Evolutionary conservation across 2,113 vertebrate species (phyloP).

Genomic region (Brachirus orientalis): DNA sequence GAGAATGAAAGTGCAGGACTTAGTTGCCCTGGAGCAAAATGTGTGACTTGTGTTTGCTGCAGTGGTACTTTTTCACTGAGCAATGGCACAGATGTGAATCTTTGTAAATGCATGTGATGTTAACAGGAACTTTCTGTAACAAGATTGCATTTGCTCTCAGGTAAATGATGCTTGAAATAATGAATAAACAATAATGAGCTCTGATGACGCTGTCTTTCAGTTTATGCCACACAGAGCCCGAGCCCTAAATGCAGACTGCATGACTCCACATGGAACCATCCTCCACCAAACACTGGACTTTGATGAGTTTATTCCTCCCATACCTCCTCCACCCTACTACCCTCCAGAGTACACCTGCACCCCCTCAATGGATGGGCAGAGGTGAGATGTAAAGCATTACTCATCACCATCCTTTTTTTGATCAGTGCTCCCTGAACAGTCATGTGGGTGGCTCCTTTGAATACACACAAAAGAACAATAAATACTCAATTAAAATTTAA

Average conservation of each 20-base stretch:
- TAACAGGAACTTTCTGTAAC: background rate
- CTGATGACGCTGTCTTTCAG: conserved; percentile 77
- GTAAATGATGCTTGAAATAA: conserved; percentile 11
- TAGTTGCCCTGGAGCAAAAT: conserved; percentile 1
- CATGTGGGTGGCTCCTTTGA: background rate
- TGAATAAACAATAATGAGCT: too few species aligned
- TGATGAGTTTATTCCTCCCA: conserved; percentile 96
- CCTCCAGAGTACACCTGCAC: conserved; percentile 96
- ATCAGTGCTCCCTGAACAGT: background rate
- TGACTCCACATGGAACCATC: conserved; percentile 91
- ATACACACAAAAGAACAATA: background rate
- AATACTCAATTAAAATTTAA: background rate
- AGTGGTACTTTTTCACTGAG: background rate
- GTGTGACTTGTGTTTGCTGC: background rate
- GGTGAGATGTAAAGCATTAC: conserved; percentile 69
- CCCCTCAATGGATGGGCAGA: conserved; percentile 88
- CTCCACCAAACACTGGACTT: conserved; percentile 96
- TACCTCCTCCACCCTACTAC: conserved; percentile 97
- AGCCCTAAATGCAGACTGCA: conserved; percentile 87
- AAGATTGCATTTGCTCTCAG: background rate
- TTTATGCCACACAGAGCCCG: conserved; percentile 92
- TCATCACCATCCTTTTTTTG: conserved; percentile 18
- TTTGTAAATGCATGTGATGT: conserved; percentile 6
- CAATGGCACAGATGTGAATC: conserved; percentile 2
- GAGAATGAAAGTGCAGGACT: background rate